Evolutionary conservation across 2,888 invertebrate genomes (phyloP), one percentile per base, ranked within the genome.

Genomic region (Plagodis pulveraria): DNA sequence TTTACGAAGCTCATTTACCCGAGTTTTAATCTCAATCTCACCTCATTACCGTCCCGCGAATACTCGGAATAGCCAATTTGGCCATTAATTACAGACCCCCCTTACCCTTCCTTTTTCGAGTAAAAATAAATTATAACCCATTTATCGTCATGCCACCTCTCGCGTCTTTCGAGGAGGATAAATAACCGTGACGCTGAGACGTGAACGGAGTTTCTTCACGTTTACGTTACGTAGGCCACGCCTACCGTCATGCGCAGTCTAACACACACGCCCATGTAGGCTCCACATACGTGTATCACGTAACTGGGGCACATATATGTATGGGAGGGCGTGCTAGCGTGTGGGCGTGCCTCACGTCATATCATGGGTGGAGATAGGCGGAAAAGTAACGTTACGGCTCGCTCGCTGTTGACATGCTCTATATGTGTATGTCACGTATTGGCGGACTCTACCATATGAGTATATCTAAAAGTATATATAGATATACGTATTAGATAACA

Each of bases 41-140:
- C 89, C 91, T 91, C 91, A 91, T 91, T 91, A 90, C 88, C 82
- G 83, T 81, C 82, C 84, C 86, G 87, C 83, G 84, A 91, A 91
- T 87, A 86, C 88, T 89, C 82, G 86, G 90, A 90, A 91, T 88
- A 90, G 91, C 88, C 91, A 91, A 91, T 92, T 91, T 84, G 83
- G 78, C 81, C 91, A 91, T 92, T 91, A 91, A 92, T 91, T 91
- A 90, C 87, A 73, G 65, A 74, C 78, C 83, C 77, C 82, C 83
- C 82, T 80, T 83, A 85, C 89, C 87, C 87, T 85, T 84, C 87
- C 88, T 86, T 87, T 90, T 89, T 84, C 84, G 83, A 82, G 91
- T 89, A 91, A 91, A 91, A 92, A 91, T 91, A 91, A 91, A 91
- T 92, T 89, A 87, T 91, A 89, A 91, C 84, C 88, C 91, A 91